Base-by-base conservation (phyloP, 1,140 invertebrate species). In the Anagrus nilaparvatae region DNA sequence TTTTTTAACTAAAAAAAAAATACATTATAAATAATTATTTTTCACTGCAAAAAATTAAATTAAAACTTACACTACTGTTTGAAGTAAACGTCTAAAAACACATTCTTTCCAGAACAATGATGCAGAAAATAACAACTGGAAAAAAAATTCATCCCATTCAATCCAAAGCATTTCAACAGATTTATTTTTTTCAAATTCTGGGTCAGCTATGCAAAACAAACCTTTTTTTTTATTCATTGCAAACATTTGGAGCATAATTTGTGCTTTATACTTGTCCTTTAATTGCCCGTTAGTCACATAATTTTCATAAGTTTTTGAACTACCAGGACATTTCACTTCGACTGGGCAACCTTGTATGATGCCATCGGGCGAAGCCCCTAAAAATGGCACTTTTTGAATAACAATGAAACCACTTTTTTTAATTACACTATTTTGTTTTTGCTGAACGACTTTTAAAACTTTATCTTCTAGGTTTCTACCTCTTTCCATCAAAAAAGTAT, bases 301-400 rank as follows among this genome's bases (percentile, higher is more conserved):
- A 28, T 51, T 48, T 37, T 45, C 43, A 8, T 50, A 5, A 9
- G 42, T 42, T 44, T 50, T 43, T 29, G 17, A 1, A 14, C 24
- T 54, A 5, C 33, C 35, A 10, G 59, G 55, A 41, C 54, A 61
- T 52, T 63, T 64, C 3, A 65, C 36, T 56, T 59, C 56, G 5
- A 64, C 35, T 1, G 58, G 34, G 43, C 36, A 54, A 18, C 53
- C 44, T 16, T 49, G 35, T 9, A 32, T 30, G 8, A 59, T 43
- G 9, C 44, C 63, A 55, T 63, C 61, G 14, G 61, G 59, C 9
- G 59, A 61, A 20, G 59, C 60, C 20, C 56, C 55, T 25, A 63
- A 48, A 14, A 57, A 37, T 25, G 54, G 55, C 38, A 45, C 42
- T n/a, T 25, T 14, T 12, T 39, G 19, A 6, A 12, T 14, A 7